Evolutionary conservation across 2,888 invertebrate genomes (phyloP).

Genomic region (Cactoblastis cactorum): DNA sequence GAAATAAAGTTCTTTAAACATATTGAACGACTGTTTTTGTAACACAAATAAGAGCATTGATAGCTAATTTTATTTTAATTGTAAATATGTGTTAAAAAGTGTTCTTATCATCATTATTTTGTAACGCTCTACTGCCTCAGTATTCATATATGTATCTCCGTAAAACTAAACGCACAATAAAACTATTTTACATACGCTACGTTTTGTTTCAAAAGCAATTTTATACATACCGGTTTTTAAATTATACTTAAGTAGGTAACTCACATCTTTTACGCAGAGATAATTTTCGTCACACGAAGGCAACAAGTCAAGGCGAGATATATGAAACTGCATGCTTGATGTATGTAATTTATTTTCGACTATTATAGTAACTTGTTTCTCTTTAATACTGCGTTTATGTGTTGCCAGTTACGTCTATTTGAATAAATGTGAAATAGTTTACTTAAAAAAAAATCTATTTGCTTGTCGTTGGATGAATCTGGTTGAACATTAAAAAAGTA

Average conservation of each 20-base stretch:
- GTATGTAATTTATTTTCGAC: slow-evolving; percentile 38
- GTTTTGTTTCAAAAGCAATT: slow-evolving; percentile 7
- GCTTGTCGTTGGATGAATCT: too few relatives aligned
- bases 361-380: slow-evolving; percentile 18
- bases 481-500: too few relatives aligned
- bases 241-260: slow-evolving; percentile 19
- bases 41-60: too few relatives aligned
- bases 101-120: background rate
- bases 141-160: background rate
- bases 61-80: too few relatives aligned
- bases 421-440: background rate
- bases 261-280: slow-evolving; percentile 18
- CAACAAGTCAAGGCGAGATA: slow-evolving; percentile 37
- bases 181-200: background rate
- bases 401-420: background rate
- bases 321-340: slow-evolving; percentile 32
- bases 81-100: background rate
- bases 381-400: background rate
- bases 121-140: background rate
- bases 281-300: slow-evolving; percentile 20
- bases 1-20: too few relatives aligned
- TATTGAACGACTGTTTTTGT: too few relatives aligned
- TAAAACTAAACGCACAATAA: background rate
- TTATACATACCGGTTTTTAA: slow-evolving; percentile 20
- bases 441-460: too few relatives aligned